Evolutionary conservation across 2,797 vertebrate species (phyloP), one percentile per base, ranked within the genome.

Genomic region (Xenopus petersii): DNA sequence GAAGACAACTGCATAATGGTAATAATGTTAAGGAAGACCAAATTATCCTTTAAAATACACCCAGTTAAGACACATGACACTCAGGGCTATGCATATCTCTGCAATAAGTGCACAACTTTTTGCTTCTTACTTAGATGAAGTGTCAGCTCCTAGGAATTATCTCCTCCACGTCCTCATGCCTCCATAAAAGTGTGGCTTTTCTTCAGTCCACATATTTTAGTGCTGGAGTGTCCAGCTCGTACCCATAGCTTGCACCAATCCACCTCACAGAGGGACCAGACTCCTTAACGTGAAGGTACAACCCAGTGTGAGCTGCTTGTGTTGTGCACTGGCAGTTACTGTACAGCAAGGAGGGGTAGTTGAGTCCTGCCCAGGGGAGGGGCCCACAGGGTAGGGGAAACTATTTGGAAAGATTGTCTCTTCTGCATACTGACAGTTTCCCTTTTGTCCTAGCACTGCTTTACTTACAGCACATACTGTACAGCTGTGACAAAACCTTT

Each of bases 151-250:
- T 56, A 2, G 2, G 54, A 16, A 56, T 56, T n/a, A 56, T 56
- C 54, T 16, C 16, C 55, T 71, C 75, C 64, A 33, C 26, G 26
- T 30, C 15, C 9, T 64, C 75, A 77, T 71, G 56, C n/a, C 33
- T 51, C 26, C 62, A 24, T 8, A 56, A 16, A 56, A 56, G 2
- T 9, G 10, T 13, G 13, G 10, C 2, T 3, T 49, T 6, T 49
- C 48, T 49, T 49, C 54, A n/a, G n/a, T 76, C 68, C 74, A 59
- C 68, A 71, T 71, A n/a, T 70, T 17, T 70, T 55, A 51, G 12
- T 10, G n/a, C 36, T 49, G 49, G 10, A 36, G 17, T 49, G 3
- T 30, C 59, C 55, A 24, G 56, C 13, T 13, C 61, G 11, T 12
- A 12, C 16, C 26, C 51, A 68, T 8, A n/a, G 48, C 10, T 33